Conservation (phyloP, 2,888 invertebrate species). For the Punctoribates punctum region DNA sequence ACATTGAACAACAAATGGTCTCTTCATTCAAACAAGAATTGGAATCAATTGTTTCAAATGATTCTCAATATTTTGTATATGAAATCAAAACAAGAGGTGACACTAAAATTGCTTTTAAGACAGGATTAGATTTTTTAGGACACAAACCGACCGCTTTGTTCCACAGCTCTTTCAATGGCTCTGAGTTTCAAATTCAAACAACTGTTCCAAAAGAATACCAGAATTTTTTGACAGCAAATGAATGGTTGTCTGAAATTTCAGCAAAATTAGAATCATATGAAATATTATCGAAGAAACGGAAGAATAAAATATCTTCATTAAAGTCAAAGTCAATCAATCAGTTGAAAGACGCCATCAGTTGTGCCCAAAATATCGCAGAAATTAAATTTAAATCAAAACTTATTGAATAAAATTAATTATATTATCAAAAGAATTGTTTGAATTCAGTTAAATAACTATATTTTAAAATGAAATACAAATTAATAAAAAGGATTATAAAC, state of each 20-base stretch:
- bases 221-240: conserved; percentile 14
- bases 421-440: too few relatives aligned
- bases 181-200: neutral
- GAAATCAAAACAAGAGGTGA: neutral
- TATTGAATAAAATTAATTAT: neutral
- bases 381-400: neutral
- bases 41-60: neutral
- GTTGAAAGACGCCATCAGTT: neutral
- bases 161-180: neutral
- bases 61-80: neutral
- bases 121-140: conserved; percentile 19
- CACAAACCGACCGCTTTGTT: conserved; percentile 24
- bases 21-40: neutral
- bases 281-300: neutral
- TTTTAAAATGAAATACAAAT: too few relatives aligned
- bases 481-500: too few relatives aligned
- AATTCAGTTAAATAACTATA: too few relatives aligned
- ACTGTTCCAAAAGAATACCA: conserved; percentile 27
- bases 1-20: neutral
- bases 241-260: conserved; percentile 3
- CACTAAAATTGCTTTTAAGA: conserved; percentile 13
- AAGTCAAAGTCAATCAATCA: neutral
- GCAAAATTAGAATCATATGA: neutral
- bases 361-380: neutral
- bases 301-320: neutral